Evolutionary conservation across 2,797 vertebrate species (phyloP).

Genomic region (Pelochelys cantorii): DNA sequence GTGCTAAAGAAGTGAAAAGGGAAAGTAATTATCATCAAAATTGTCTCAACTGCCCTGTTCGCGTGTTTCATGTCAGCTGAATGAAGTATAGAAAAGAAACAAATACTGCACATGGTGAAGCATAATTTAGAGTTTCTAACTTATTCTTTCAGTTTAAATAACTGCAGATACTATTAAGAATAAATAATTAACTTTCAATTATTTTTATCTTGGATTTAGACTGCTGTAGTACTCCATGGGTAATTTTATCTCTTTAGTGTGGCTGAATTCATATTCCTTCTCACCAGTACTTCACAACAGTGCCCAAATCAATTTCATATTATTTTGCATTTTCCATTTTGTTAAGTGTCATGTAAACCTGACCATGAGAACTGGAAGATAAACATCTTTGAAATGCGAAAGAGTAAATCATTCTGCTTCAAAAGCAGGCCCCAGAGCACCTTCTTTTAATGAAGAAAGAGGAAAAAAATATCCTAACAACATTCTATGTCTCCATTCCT

Average conservation of each 20-base stretch:
- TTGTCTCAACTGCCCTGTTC: neutral
- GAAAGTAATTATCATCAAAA: neutral
- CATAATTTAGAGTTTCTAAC: neutral
- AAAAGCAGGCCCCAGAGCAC: neutral
- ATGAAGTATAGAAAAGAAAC: neutral
- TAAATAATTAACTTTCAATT: neutral
- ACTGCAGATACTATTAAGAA: neutral
- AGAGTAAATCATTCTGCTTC: neutral
- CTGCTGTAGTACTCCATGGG: neutral
- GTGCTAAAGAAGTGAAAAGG: neutral
- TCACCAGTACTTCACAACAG: neutral
- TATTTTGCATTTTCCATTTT: neutral
- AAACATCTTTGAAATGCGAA: neutral
- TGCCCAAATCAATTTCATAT: neutral
- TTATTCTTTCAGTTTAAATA: neutral
- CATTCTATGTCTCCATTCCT: neutral
- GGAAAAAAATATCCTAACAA: neutral
- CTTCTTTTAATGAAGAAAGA: neutral
- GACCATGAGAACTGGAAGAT: neutral
- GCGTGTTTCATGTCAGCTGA: neutral
- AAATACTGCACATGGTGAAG: neutral
- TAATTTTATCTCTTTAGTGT: neutral
- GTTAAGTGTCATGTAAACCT: neutral
- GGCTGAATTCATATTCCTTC: neutral
- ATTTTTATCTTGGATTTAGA: neutral